These are phyloP conservation scores for Noctua fimbriata DNA, from an alignment of 2,888 invertebrate species.

Conservation along the genomic window DNA sequence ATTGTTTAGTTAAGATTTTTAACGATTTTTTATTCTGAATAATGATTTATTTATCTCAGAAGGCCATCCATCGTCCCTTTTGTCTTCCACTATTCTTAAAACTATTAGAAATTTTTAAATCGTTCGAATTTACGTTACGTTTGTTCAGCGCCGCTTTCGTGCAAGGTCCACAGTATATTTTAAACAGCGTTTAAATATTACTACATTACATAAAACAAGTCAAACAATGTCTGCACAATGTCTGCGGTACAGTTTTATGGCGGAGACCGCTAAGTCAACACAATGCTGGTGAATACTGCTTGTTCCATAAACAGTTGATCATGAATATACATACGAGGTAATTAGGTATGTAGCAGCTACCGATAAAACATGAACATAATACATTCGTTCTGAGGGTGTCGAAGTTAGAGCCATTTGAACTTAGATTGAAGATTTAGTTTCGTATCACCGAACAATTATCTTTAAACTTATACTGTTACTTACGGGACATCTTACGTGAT, in stretches of 20 bases:
- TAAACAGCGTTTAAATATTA: conserved; percentile 8
- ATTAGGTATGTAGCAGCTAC: background rate
- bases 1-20: no score
- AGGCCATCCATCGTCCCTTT: background rate
- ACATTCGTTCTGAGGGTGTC: background rate
- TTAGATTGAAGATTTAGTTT: background rate
- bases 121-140: background rate
- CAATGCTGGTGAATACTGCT: conserved; percentile 39
- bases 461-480: background rate
- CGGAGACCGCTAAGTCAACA: conserved; percentile 39
- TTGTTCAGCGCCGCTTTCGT: background rate
- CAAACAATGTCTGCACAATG: conserved; percentile 45
- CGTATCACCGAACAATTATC: background rate
- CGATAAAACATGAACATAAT: background rate
- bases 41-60: no score
- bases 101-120: background rate
- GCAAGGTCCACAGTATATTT: conserved; percentile 10
- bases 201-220: conserved; percentile 16
- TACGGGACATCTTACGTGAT: no score
- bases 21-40: no score
- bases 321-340: conserved; percentile 25
- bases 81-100: background rate
- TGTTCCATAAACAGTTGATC: conserved; percentile 23
- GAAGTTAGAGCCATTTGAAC: background rate
- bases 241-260: conserved; percentile 37